Base-by-base conservation (phyloP, 2,113 vertebrate genomes). In the Xenus cinereus region DNA sequence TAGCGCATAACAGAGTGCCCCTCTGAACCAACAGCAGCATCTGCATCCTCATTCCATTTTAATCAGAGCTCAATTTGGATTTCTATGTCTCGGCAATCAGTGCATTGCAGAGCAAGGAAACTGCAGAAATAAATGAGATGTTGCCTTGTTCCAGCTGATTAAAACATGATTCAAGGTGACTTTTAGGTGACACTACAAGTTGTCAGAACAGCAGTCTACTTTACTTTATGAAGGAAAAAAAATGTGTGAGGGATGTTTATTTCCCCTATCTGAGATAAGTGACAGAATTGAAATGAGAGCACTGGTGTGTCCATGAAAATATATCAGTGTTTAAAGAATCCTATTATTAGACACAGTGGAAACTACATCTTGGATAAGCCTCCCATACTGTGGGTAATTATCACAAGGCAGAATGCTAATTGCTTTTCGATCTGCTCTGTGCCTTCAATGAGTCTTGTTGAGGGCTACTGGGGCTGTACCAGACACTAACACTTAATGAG, bases 321-420 rank as follows among this genome's bases (percentile, higher is more conserved):
- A 97, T n/a, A 97, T 92, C 96, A 97, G 95, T 85, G 39, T 96
- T 98, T 97, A 97, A 97, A 97, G 92, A 97, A 97, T 97, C 96
- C 94, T 98, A 95, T 98, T 98, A 98, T 98, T 98, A 97, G 96
- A 87, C 97, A 88, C 96, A 97, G 98, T 97, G 84, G 97, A 98
- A 97, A 93, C 81, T 90, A 79, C 86, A 92, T 96, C 97, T 97
- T 94, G 91, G 95, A 97, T 92, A 93, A 98, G 96, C 90, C 96
- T 97, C 85, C 82, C 98, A 94, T 93, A 97, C 97, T 97, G 98
- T 89, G 97, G 97, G 80, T 98, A 98, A 98, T 98, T 98, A 98
- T 98, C 96, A 96, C 95, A 97, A 97, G 93, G 93, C 92, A 96
- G 95, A 98, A 97, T 98, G 97, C 97, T 98, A 98, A 98, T 98